Evolutionary conservation across 1,140 invertebrate genomes (phyloP).

Genomic region (Drosophila ogumai): DNA sequence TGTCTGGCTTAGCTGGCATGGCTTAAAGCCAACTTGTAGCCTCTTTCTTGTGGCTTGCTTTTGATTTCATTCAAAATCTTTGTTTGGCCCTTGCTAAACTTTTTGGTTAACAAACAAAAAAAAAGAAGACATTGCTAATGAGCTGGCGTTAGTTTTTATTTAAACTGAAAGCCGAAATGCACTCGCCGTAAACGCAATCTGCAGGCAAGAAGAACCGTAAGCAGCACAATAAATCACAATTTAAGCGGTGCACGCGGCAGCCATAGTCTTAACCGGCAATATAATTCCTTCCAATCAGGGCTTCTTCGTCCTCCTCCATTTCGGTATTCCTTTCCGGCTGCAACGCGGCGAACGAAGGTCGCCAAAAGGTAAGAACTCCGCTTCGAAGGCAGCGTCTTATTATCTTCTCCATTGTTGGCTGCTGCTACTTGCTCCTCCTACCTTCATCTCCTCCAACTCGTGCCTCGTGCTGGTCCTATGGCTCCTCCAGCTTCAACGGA

Average conservation of each 20-base stretch:
- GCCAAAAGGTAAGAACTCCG: constrained; percentile 62
- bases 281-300: constrained; percentile 79
- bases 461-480: neutral
- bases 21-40: constrained; percentile 10
- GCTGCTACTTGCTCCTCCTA: constrained; percentile 24
- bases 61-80: constrained; percentile 68
- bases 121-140: constrained; percentile 60
- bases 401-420: constrained; percentile 69
- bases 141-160: constrained; percentile 71
- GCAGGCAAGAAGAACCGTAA: constrained; percentile 32
- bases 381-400: constrained; percentile 50
- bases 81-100: constrained; percentile 29
- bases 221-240: constrained; percentile 75
- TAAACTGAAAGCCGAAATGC: constrained; percentile 38
- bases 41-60: constrained; percentile 37
- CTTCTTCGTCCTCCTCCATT: constrained; percentile 24
- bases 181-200: constrained; percentile 51
- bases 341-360: constrained; percentile 52
- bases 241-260: constrained; percentile 49
- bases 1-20: constrained; percentile 18
- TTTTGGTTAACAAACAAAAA: constrained; percentile 8
- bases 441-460: neutral
- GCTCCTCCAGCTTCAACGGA: neutral
- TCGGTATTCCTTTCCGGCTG: constrained; percentile 12
- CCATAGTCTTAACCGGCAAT: constrained; percentile 46